Evolutionary conservation across 1,140 invertebrate genomes (phyloP).

Genomic region (Cydia splendana): DNA sequence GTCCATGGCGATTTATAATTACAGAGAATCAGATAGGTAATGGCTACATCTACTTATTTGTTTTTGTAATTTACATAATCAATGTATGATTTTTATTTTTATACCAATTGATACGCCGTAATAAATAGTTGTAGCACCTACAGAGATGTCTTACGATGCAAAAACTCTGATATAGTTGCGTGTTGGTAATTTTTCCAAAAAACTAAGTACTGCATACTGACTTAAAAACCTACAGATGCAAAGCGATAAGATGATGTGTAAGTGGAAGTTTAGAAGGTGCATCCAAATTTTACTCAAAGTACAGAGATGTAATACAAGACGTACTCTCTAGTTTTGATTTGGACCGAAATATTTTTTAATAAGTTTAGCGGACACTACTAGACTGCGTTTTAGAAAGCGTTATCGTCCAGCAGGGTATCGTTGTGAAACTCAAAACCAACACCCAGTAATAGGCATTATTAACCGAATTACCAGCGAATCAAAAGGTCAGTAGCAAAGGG

Average conservation of each 20-base stretch:
- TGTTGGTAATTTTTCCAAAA: too few relatives aligned
- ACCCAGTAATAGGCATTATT: conserved; percentile 23
- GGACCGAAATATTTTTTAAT: not conserved
- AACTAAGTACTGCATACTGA: too few relatives aligned
- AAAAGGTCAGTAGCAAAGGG: conserved; percentile 42
- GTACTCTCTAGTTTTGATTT: too few relatives aligned
- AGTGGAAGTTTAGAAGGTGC: too few relatives aligned
- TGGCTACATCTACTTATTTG: not conserved
- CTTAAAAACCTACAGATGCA: too few relatives aligned
- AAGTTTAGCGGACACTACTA: conserved; percentile 23
- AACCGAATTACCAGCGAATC: conserved; percentile 24
- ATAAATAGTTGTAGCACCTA: too few relatives aligned
- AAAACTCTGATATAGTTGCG: too few relatives aligned
- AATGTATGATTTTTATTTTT: not conserved
- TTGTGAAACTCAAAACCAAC: conserved; percentile 43
- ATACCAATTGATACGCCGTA: too few relatives aligned
- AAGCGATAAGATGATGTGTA: too few relatives aligned
- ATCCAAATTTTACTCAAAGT: too few relatives aligned
- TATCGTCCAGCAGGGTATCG: conserved; percentile 48
- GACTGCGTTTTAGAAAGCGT: conserved; percentile 50
- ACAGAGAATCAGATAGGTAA: not conserved
- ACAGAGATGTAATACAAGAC: too few relatives aligned
- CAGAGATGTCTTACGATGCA: too few relatives aligned
- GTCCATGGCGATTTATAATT: not conserved
- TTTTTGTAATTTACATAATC: not conserved